These are phyloP conservation scores for Anastatus disparis DNA, from an alignment of 1,140 invertebrate genomes.

Conservation along the genomic window DNA sequence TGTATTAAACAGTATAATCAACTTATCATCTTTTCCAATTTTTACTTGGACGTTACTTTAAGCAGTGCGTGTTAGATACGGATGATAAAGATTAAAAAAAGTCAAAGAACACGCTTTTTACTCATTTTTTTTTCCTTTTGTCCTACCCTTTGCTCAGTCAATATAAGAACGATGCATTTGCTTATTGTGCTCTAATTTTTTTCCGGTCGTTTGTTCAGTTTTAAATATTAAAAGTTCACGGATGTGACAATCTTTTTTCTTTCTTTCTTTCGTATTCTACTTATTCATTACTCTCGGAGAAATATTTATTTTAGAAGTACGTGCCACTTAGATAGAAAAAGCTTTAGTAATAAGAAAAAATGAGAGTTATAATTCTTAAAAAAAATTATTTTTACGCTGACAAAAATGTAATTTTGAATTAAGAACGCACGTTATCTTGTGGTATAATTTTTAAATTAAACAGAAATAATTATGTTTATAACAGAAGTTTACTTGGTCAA, in stretches of 20 bases:
- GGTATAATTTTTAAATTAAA: no score
- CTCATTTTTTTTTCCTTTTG: background rate
- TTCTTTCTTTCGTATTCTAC: background rate
- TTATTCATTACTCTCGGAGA: background rate
- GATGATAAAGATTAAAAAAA: background rate
- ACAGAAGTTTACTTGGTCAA: no score
- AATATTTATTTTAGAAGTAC: conserved; percentile 3
- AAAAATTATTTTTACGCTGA: no score
- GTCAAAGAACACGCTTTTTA: background rate
- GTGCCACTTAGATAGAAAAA: background rate
- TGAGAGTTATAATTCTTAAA: no score
- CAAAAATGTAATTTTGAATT: no score
- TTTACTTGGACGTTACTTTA: no score
- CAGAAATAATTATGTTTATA: no score
- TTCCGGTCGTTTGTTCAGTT: background rate
- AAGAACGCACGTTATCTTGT: no score
- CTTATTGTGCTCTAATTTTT: background rate
- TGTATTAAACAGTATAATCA: no score
- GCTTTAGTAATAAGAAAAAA: background rate
- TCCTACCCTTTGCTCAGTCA: no score
- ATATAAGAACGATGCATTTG: background rate
- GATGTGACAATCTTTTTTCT: background rate
- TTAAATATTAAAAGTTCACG: background rate
- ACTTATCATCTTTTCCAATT: no score
- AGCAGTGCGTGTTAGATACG: no score